Conservation (phyloP, 2,797 vertebrate species). For the Sebastes trivittatus region DNA sequence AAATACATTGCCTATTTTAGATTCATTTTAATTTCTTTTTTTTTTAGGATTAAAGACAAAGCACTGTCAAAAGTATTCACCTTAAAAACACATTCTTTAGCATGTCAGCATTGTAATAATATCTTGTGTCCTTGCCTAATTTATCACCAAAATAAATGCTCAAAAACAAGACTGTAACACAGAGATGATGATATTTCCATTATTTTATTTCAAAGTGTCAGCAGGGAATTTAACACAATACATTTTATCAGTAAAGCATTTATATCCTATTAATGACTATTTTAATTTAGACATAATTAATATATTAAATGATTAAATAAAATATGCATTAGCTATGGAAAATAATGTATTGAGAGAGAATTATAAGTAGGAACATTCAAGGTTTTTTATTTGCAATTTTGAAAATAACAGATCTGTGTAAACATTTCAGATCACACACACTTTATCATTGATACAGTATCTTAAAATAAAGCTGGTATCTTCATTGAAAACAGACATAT, state of each 20-base stretch:
- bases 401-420: background rate
- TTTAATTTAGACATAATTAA: background rate
- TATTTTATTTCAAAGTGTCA: conserved; percentile 22
- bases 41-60: background rate
- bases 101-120: background rate
- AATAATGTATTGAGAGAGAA: background rate
- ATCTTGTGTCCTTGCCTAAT: background rate
- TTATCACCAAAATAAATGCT: background rate
- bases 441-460: background rate
- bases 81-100: background rate
- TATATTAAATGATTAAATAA: background rate
- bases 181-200: background rate
- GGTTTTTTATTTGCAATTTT: background rate
- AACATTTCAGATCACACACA: background rate
- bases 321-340: background rate
- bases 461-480: background rate
- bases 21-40: background rate
- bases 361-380: background rate
- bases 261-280: background rate
- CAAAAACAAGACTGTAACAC: background rate
- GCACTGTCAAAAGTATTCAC: background rate
- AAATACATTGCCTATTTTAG: background rate
- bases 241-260: background rate
- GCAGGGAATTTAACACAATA: background rate
- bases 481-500: background rate